Base-by-base conservation (phyloP, 53 echinoderm and acorn worm genomes). In the Henricia sp. region DNA sequence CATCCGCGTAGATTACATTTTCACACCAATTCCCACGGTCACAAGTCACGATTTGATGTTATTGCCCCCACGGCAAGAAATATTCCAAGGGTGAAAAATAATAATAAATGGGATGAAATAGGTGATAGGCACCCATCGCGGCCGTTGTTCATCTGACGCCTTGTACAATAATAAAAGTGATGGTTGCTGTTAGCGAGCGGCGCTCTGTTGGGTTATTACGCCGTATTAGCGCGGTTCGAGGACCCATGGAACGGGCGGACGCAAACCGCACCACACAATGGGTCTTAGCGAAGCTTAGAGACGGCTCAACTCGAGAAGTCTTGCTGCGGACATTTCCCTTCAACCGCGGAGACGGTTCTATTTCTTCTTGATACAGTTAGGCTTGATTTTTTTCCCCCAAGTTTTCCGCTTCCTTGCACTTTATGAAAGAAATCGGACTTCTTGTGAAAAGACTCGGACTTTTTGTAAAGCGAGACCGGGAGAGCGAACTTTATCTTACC, bases 11-110 rank as follows among this genome's bases (percentile, higher is more conserved):
- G 36, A 42, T 40, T 19, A 38, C 60, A 25, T 40, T 42, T 24
- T 6, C 55, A 57, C 17, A 40, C 75, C 21, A 42, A 50, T 80
- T 80, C 80, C 80, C 80, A 80, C 80, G 80, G 46, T 80, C 80
- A 64, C 80, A 62, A 80, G 80, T 80, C 80, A 80, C 80, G 64
- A 62, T 29, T n/a, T 62, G 62, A 50, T 80, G 80, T 80, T 80
- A 80, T 80, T 80, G 80, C 80, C 80, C 80, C 80, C 64, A 64
- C 80, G 80, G 80, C 80, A 77, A 77, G 64, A 80, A 44, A 80
- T 80, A 62, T 80, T 60, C 80, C 24, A 64, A 80, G 64, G 44
- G 8, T 12, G 46, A 64, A 80, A 80, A 80, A 80, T 56, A 30
- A 48, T 60, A 63, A 44, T 60, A 63, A 80, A 64, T 80, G 63